A percentile compares a stretch with the other conserved stretches of the same genome.
Conservation (phyloP, 2,113 vertebrate species). For the Dromaius novaehollandiae region DNA sequence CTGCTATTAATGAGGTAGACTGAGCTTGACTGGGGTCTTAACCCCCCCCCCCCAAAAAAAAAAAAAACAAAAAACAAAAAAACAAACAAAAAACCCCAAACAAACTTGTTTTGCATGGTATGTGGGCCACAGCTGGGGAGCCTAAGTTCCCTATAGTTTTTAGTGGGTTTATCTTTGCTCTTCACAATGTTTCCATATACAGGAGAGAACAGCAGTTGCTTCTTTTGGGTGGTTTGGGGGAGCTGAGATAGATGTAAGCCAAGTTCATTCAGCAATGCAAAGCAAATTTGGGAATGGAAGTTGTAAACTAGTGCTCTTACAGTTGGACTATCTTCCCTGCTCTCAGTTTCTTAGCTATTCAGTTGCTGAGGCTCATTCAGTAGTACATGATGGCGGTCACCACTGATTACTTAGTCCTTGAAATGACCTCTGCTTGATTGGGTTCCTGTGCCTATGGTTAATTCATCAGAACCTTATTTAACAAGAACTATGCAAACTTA, state of each 20-base stretch:
- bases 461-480: neutral
- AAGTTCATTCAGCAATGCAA: neutral
- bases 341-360: neutral
- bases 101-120: neutral
- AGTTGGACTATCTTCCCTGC: neutral
- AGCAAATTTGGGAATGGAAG: neutral
- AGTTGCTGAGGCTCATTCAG: neutral
- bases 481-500: neutral
- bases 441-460: neutral
- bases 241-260: neutral
- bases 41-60: too few species aligned
- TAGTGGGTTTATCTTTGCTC: neutral
- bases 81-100: too few species aligned
- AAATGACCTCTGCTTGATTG: neutral
- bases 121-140: neutral
- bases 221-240: neutral
- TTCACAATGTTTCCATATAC: neutral
- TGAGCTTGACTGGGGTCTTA: neutral
- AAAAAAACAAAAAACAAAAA: too few species aligned
- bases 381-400: neutral
- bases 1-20: neutral
- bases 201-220: neutral
- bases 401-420: neutral
- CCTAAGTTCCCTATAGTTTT: fast-evolving
- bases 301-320: neutral